Evolutionary conservation across 2,797 vertebrate genomes (phyloP), one percentile per base, ranked within the genome.

Genomic region (Leptatherina wallacei): DNA sequence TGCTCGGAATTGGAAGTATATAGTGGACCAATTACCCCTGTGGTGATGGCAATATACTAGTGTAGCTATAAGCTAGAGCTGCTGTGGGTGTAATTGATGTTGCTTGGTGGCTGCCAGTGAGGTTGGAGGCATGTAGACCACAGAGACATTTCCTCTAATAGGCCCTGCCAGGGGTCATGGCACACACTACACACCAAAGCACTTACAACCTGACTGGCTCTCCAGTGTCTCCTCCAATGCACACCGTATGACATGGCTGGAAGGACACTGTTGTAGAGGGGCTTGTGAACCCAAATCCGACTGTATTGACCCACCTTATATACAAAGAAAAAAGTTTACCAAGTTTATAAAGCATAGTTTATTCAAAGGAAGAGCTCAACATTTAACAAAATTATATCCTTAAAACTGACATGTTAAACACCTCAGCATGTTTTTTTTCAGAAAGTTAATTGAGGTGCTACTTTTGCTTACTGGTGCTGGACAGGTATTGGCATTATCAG

Each of bases 61-160:
- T 78, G 88, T 81, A 76, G 89, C 84, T 91, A 90, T 86, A 88
- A 88, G 86, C 87, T 59, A 82, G 73, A 66, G 78, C 74, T 81
- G 77, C 86, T 82, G 87, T 81, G 85, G 87, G 84, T 85, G 88
- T 93, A 92, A 93, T 93, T 93, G 93, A 94, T 94, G 92, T 91
- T 89, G 91, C 89, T 86, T 14, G 59, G 88, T 89, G 89, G 81
- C 88, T 91, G 90, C 85, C 82, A 88, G 88, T 81, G 89, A 84
- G 76, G 85, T 82, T 91, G 80, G 77, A 92, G 87, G 83, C 87
- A 91, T 91, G 89, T 85, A 83, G 81, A 90, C 88, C 85, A 85
- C 80, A 81, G 85, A 91, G 88, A 89, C 85, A 80, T 89, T 86
- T 92, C 83, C 80, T 89, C 79, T 93, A 92, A 93, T 92, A 89